A percentile compares a stretch with the other conserved stretches of the same genome.
phyloP scores from a whole-genome alignment of 2,888 invertebrate genomes.

The Neoascia interrupta region DNA sequence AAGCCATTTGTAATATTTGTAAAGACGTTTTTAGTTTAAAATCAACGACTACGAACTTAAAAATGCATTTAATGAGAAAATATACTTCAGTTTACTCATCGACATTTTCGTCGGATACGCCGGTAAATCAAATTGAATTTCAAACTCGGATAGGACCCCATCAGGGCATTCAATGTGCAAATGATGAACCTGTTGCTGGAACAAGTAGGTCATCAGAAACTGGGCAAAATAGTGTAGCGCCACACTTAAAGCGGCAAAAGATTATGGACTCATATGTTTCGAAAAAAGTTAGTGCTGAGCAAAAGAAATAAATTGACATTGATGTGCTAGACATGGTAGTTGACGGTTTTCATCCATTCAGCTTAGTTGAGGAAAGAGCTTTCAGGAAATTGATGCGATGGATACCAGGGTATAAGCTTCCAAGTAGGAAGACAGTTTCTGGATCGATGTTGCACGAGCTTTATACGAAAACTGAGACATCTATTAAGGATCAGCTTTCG shows the following conservation, averaged over 20 bases:
- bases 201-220: neutral
- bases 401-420: conserved; percentile 16
- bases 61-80: conserved; percentile 10
- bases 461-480: neutral
- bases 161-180: neutral
- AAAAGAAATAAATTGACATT: conserved; percentile 9
- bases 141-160: neutral
- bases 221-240: neutral
- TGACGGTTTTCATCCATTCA: conserved; percentile 18
- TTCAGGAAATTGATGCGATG: conserved; percentile 15
- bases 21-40: conserved; percentile 3
- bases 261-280: conserved; percentile 8
- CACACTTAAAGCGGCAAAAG: conserved; percentile 1
- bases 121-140: neutral
- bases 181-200: neutral
- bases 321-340: conserved; percentile 14
- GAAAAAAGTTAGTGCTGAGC: neutral
- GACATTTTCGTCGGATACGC: neutral
- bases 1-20: conserved; percentile 9
- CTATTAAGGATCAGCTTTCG: neutral
- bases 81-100: neutral
- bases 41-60: conserved; percentile 12
- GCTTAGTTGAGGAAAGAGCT: conserved; percentile 11
- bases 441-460: conserved; percentile 1
- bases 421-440: conserved; percentile 4